Percentiles rank a stretch among this genome's conserved stretches.
Evolutionary conservation across 2,888 invertebrate species (phyloP).

Genomic region (Apodemia hepburni): DNA sequence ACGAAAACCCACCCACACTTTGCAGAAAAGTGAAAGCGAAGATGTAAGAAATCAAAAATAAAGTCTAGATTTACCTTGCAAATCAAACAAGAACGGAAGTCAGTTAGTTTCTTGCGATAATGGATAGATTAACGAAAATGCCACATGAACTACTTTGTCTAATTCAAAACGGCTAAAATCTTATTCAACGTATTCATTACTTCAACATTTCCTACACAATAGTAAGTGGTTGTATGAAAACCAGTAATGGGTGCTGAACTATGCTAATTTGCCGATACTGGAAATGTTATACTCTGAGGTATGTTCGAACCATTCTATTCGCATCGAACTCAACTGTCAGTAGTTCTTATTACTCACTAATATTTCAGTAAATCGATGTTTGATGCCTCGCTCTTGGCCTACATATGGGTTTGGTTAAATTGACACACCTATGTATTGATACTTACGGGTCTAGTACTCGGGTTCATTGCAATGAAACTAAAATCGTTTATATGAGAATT

Average conservation of each 20-base stretch:
- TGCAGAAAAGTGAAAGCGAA: too few relatives aligned
- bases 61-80: not conserved
- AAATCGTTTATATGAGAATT: too few relatives aligned
- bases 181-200: not conserved
- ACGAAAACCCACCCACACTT: too few relatives aligned
- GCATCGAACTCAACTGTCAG: slow-evolving; percentile 10
- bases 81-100: slow-evolving; percentile 7
- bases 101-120: not conserved
- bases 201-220: not conserved
- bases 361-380: slow-evolving; percentile 26
- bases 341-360: slow-evolving; percentile 28
- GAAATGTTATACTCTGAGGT: slow-evolving; percentile 13
- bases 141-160: slow-evolving; percentile 1
- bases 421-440: not conserved
- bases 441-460: not conserved
- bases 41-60: too few relatives aligned
- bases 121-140: slow-evolving; percentile 6
- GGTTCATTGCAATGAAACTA: too few relatives aligned
- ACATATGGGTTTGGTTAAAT: not conserved
- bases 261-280: not conserved
- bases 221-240: not conserved
- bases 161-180: not conserved
- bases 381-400: slow-evolving; percentile 30
- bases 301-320: slow-evolving; percentile 10
- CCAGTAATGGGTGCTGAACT: not conserved